These are phyloP conservation scores for Chloroclystis v-ata DNA, from an alignment of 2,888 invertebrate genomes.

Conservation along the genomic window DNA sequence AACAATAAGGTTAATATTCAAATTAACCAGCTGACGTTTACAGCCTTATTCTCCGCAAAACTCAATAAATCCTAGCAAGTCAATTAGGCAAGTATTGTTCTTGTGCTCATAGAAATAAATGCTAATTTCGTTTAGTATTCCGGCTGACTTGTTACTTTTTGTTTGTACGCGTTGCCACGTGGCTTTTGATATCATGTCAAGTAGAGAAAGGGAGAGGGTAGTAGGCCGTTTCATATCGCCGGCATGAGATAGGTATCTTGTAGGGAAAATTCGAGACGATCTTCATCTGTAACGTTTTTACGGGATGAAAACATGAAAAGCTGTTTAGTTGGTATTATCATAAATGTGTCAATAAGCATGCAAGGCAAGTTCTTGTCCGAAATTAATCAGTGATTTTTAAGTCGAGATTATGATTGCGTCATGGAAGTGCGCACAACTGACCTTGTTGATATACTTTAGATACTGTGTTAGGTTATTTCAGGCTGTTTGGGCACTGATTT, in stretches of 20 bases:
- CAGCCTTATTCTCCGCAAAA: conserved; percentile 13
- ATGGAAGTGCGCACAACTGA: conserved; percentile 11
- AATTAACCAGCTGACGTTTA: conserved; percentile 24
- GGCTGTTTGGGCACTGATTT: not conserved
- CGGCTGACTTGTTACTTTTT: conserved; percentile 55
- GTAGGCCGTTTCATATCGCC: conserved; percentile 47
- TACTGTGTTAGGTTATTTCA: not conserved
- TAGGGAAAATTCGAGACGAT: conserved; percentile 53
- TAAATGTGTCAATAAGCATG: conserved; percentile 36
- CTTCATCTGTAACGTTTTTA: conserved; percentile 36
- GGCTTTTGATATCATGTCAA: conserved; percentile 50
- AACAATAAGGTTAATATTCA: conserved; percentile 36
- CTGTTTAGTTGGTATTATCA: conserved; percentile 5
- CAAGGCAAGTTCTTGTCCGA: conserved; percentile 8
- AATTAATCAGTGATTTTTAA: conserved; percentile 17
- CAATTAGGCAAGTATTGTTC: conserved; percentile 46
- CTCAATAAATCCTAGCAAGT: conserved; percentile 28
- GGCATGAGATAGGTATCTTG: conserved; percentile 54
- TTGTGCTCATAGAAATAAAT: conserved; percentile 51
- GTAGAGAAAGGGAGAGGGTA: conserved; percentile 44
- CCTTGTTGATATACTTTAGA: conserved; percentile 11
- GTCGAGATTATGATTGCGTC: conserved; percentile 14
- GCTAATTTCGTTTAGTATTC: conserved; percentile 52
- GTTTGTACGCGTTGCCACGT: conserved; percentile 56
- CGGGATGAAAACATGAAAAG: conserved; percentile 16